These are phyloP conservation scores for Chironomus tepperi DNA, from an alignment of 1,140 invertebrate species.

Conservation along the genomic window DNA sequence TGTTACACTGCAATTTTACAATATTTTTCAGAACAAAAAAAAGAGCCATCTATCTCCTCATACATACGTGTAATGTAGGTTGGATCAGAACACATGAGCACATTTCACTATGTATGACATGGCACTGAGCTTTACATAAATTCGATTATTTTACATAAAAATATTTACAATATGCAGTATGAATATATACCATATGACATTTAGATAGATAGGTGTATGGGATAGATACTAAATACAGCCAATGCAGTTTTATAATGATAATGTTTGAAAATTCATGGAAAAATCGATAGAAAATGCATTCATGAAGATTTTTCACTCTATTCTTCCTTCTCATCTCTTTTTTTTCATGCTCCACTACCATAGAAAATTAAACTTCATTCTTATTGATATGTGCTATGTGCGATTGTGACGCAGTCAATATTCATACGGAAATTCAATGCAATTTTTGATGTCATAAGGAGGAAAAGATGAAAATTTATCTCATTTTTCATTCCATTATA, in stretches of 20 bases:
- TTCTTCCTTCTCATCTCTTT: neutral
- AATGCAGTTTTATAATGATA: neutral
- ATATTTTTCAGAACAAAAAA: neutral
- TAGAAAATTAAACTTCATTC: conserved; percentile 14
- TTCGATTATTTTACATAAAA: conserved; percentile 9
- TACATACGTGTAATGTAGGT: no score
- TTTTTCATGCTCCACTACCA: neutral
- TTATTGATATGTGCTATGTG: neutral
- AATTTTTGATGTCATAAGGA: neutral
- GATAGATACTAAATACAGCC: neutral
- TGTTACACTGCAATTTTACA: neutral
- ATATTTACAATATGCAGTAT: neutral
- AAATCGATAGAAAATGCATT: conserved; percentile 14
- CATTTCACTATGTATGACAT: neutral
- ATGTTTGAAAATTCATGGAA: neutral
- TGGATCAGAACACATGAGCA: neutral
- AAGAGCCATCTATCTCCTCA: no score
- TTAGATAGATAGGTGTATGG: neutral
- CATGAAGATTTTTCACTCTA: no score
- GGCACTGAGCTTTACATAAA: neutral
- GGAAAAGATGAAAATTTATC: neutral
- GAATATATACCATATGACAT: conserved; percentile 1
- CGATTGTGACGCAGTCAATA: neutral
- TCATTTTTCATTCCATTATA: neutral
- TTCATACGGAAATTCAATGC: neutral